Conservation (phyloP, 2,888 invertebrate genomes). For the Mythimna pallens region DNA sequence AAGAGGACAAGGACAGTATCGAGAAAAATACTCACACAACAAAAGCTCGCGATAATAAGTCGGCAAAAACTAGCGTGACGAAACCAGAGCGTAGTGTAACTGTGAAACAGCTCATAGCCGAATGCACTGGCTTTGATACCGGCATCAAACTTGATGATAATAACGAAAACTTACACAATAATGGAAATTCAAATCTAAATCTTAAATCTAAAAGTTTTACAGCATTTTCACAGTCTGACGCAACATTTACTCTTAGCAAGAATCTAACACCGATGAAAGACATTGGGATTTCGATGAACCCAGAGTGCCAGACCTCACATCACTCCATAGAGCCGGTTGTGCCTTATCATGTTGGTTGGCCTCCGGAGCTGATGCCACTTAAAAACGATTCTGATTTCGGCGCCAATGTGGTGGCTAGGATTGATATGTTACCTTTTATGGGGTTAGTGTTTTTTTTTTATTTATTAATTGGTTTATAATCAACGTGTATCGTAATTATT, state of each 20-base stretch:
- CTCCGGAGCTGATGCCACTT: slow-evolving; percentile 60
- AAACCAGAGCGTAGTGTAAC: slow-evolving; percentile 63
- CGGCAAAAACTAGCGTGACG: slow-evolving; percentile 46
- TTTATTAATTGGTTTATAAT: background rate
- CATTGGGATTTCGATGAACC: background rate
- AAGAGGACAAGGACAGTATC: slow-evolving; percentile 9
- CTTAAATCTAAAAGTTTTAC: slow-evolving; percentile 34
- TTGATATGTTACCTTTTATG: slow-evolving; percentile 83
- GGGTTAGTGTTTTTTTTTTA: slow-evolving; percentile 80
- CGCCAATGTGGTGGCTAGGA: slow-evolving; percentile 77
- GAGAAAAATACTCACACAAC: background rate
- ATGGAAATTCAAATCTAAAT: slow-evolving; percentile 26
- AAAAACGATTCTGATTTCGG: slow-evolving; percentile 68
- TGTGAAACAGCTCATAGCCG: slow-evolving; percentile 73
- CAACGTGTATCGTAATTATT: too few relatives aligned
- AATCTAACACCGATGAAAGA: slow-evolving; percentile 57
- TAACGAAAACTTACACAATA: slow-evolving; percentile 59
- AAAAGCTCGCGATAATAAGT: slow-evolving; percentile 31
- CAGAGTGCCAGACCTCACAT: background rate
- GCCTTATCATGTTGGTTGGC: slow-evolving; percentile 64
- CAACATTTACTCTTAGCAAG: slow-evolving; percentile 73
- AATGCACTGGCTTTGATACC: slow-evolving; percentile 62
- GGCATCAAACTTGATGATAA: slow-evolving; percentile 40
- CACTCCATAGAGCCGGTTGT: background rate
- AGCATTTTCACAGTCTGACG: background rate